These are phyloP conservation scores for Enchytraeus crypticus DNA, from an alignment of 2,888 invertebrate genomes.

Conservation along the genomic window DNA sequence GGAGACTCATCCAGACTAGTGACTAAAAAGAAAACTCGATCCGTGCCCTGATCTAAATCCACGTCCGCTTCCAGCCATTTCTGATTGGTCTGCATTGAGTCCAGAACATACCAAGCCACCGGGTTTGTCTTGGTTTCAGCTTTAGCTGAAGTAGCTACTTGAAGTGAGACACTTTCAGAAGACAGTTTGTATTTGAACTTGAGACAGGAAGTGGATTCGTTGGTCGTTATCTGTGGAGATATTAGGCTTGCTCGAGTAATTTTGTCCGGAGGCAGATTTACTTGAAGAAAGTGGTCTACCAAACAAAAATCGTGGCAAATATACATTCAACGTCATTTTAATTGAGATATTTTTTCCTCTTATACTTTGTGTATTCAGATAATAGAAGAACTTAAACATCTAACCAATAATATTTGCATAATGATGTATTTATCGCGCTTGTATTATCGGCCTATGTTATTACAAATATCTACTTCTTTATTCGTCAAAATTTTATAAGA, in stretches of 20 bases:
- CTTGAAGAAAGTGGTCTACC: not conserved
- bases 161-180: not conserved
- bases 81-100: not conserved
- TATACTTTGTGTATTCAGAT: too few relatives aligned
- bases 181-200: not conserved
- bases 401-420: too few relatives aligned
- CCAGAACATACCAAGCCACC: too few relatives aligned
- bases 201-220: not conserved
- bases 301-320: not conserved
- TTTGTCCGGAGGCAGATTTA: not conserved
- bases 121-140: not conserved
- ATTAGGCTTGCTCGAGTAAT: conserved; percentile 1
- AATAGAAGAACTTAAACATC: too few relatives aligned
- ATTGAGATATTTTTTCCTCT: too few relatives aligned
- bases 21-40: not conserved
- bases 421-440: too few relatives aligned
- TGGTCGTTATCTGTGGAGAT: not conserved
- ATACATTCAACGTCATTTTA: too few relatives aligned
- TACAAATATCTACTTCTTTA: too few relatives aligned
- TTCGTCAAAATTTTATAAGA: too few relatives aligned
- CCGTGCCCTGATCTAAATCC: not conserved
- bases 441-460: too few relatives aligned
- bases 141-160: not conserved
- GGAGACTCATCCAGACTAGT: conserved; percentile 2
- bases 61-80: not conserved